Evolutionary conservation across 2,888 invertebrate genomes (phyloP), one percentile per base, ranked within the genome.

Genomic region (Lepas anatifera): DNA sequence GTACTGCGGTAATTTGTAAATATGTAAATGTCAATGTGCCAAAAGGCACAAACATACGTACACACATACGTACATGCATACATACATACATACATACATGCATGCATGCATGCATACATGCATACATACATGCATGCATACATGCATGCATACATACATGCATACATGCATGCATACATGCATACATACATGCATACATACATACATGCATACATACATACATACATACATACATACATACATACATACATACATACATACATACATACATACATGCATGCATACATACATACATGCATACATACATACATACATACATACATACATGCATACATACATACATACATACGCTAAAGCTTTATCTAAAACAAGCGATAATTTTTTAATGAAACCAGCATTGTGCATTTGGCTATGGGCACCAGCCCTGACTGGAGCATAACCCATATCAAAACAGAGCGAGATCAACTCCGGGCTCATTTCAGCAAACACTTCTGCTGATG

Each of bases 281-380:
- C 46, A 68, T 46, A 68, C 46, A 68, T 68, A 68, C 48, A 68
- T 68, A 68, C 48, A 68, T 68, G 48, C 48, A 46, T 68, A 68
- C 48, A 68, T 68, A 68, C 48, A 68, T 68, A 22, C 48, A 68
- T 68, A 43, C 48, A 43, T 68, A 68, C 48, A 43, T 68, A 68
- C 48, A 68, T 43, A 68, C 48, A 68, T 43, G 48, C 25, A 68
- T 68, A 68, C 48, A 68, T 68, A 68, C 48, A 68, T 68, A 68
- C 41, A 69, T 69, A 69, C 41, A 69, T 69, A n/a, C n/a, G n/a
- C n/a, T n/a, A n/a, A n/a, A n/a, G n/a, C n/a, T n/a, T n/a, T n/a
- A 69, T 63, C 37, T 69, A 64, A 63, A 69, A 37, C 52, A 63
- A 69, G 58, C 25, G 39, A 41, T 69, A 46, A 46, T 18, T 67